A percentile compares a stretch with the other conserved stretches of the same genome.
These are phyloP conservation scores for Sebastes hubbsi DNA, from an alignment of 2,797 vertebrate species.

Conservation along the genomic window DNA sequence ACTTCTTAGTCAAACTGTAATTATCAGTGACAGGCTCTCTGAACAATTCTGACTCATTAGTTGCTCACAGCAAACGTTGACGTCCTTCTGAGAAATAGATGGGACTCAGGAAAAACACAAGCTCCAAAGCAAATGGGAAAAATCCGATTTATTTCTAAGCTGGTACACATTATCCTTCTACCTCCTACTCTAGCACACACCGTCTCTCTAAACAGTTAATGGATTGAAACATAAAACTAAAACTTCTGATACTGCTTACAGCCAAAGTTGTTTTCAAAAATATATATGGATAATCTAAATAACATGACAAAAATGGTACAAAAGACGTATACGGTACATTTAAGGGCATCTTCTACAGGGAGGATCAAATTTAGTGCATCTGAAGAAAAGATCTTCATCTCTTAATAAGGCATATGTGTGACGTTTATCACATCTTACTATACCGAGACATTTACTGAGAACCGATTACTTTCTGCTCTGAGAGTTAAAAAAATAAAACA, in stretches of 20 bases:
- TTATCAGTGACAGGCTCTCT: not conserved
- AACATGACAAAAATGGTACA: slow-evolving; percentile 50
- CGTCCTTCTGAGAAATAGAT: not conserved
- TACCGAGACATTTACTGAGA: slow-evolving; percentile 46
- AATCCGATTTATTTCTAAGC: slow-evolving; percentile 70
- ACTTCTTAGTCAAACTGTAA: not conserved
- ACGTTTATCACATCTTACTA: slow-evolving; percentile 67
- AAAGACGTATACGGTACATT: slow-evolving; percentile 68
- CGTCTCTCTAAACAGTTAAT: slow-evolving; percentile 41
- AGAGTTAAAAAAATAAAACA: slow-evolving; percentile 10
- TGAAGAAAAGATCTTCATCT: slow-evolving; percentile 44
- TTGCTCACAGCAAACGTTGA: not conserved
- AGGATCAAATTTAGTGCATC: slow-evolving; percentile 66
- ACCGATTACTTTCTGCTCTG: not conserved
- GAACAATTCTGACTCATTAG: slow-evolving; percentile 1
- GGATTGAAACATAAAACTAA: slow-evolving; percentile 66
- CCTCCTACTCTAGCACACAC: slow-evolving; percentile 24
- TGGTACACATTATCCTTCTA: slow-evolving; percentile 58
- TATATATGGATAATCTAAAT: slow-evolving; percentile 70
- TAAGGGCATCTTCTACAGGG: slow-evolving; percentile 42
- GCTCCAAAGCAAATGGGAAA: slow-evolving; percentile 55
- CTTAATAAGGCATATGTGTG: slow-evolving; percentile 78
- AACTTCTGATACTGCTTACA: slow-evolving; percentile 48
- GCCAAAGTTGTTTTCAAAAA: slow-evolving; percentile 56
- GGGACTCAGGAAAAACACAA: not conserved